Evolutionary conservation across 2,797 vertebrate species (phyloP), one percentile per base, ranked within the genome.

Genomic region (Siniperca scherzeri): DNA sequence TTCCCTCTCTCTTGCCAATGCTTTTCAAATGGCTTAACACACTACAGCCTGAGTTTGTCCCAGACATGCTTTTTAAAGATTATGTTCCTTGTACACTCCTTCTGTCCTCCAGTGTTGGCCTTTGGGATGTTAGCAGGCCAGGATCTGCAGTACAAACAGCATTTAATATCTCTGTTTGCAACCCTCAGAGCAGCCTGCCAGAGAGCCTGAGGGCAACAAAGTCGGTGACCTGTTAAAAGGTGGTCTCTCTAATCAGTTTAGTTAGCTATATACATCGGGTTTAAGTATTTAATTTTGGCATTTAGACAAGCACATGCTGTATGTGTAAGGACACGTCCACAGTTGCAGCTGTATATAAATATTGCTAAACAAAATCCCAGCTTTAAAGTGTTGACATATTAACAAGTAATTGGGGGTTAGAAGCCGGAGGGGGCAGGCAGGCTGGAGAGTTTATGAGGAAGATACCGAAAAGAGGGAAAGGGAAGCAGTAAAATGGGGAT

Each of bases 361-460:
- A 83, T 40, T 13, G 6, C 5, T 60, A 27, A 70, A 77, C 48
- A 36, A 79, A 83, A 48, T 62, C 36, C 5, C 8, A 25, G 33
- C 36, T 65, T 67, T 44, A 55, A 76, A 71, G 22, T 36, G 50
- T 53, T 73, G 73, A 82, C 64, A 65, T 74, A 60, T 78, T 69
- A 57, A 72, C 25, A 19, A 66, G 42, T 52, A 60, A 78, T 69
- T 65, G 25, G 42, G 60, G 50, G 77, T 33, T 55, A 36, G 60
- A 80, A n/a, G 65, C 11, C 57, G 50, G 52, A 66, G 22, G 55
- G 67, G 70, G 56, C 17, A 50, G 70, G 44, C 44, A 48, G 36
- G 44, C 22, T 65, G 42, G 2, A 46, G 65, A 40, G 48, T 74
- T 85, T 67, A 67, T 79, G 68, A 74, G 69, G 64, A 64, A 21